Conservation (phyloP, 2,797 vertebrate species). For the Trichosurus vulpecula region DNA sequence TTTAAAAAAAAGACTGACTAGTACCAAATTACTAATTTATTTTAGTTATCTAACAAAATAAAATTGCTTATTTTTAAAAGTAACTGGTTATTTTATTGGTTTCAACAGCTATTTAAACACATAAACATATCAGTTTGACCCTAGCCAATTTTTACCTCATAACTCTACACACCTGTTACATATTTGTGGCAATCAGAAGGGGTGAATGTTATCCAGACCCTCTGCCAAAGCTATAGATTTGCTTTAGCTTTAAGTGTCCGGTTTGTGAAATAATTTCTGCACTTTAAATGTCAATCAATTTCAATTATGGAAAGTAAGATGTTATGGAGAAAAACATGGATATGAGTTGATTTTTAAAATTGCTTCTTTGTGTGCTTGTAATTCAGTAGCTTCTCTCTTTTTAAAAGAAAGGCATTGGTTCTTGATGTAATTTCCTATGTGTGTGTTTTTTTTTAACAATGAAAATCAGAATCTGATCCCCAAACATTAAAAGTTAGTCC, state of each 20-base stretch:
- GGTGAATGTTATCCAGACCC: slow-evolving; percentile 2
- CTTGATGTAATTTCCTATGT: background rate
- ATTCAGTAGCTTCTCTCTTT: background rate
- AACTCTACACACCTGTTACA: background rate
- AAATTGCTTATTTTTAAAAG: slow-evolving; percentile 24
- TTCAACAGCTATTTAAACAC: slow-evolving; percentile 29
- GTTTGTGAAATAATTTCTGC: background rate
- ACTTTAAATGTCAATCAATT: background rate
- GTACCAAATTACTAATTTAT: slow-evolving; percentile 15
- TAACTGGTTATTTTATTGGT: slow-evolving; percentile 4
- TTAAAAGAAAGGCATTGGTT: slow-evolving; percentile 45
- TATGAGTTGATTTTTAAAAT: background rate
- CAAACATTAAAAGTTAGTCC: slow-evolving; percentile 21
- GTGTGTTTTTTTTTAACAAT: background rate
- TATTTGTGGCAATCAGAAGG: slow-evolving; percentile 12
- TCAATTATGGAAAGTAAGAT: background rate
- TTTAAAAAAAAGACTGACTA: slow-evolving; percentile 21
- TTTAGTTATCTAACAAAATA: slow-evolving; percentile 41
- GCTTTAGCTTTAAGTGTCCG: background rate
- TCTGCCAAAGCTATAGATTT: slow-evolving; percentile 22
- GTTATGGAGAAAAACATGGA: background rate
- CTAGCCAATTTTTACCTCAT: background rate
- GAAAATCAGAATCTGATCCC: background rate
- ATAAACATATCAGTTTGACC: background rate
- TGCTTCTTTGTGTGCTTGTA: background rate